Evolutionary conservation across 1,140 invertebrate genomes (phyloP), one percentile per base, ranked within the genome.

Genomic region (Dinoponera quadriceps): DNA sequence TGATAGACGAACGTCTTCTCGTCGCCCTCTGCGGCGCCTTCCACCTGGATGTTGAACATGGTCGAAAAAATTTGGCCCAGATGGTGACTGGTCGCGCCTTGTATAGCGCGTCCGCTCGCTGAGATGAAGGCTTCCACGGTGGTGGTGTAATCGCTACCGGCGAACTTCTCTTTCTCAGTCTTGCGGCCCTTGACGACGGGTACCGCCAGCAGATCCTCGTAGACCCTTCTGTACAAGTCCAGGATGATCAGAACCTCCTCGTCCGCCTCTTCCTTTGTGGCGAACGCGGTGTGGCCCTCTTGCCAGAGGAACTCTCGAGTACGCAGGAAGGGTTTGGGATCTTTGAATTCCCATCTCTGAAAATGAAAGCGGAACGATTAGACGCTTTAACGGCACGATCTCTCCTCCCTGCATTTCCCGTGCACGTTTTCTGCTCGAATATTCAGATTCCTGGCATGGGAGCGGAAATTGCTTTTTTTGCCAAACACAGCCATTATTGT

Each of bases 291-390:
- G 93, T 99, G 99, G 2, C 99, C 99, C 95, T 99, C 99, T 95
- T 99, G 99, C 99, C 99, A 99, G 1, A 99, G 95, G 95, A 99
- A 99, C 95, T 99, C 99, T 83, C 99, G 95, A 0, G 99, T 99
- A 54, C 99, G 95, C 27, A 99, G 93, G 94, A 99, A 99, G 5
- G 99, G 99, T 92, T 99, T 99, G 3, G 99, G 99, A 95, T 99
- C 99, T 93, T 99, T 99, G 93, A 99, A 99, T 95, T 99, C 99
- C 99, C 99, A 99, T 91, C 99, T 96, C 98, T 99, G 87, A 87
- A 54, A 63, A 86, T 38, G 78, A 72, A 69, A 62, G 14, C 20
- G 22, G 27, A 14, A 5, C 9, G 54, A 63, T 38, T 55, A 13
- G 0, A 78, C 33, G 7, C 2, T 7, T 3, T 33, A 2, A 7